Base-by-base conservation (phyloP, 2,888 invertebrate genomes). In the Lycaena phlaeas region DNA sequence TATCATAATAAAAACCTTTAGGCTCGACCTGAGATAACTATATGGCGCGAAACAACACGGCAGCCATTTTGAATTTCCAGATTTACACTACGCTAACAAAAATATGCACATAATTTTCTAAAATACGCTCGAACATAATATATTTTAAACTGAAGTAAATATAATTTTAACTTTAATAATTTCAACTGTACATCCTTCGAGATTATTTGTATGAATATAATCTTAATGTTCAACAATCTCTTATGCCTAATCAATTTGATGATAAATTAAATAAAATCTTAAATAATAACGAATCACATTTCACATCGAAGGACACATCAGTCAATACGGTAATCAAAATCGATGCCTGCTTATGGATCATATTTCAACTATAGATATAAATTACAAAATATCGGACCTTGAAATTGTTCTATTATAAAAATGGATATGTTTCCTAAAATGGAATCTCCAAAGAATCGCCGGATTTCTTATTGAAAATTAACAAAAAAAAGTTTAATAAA, bases 81-180 rank as follows among this genome's bases (percentile, higher is more conserved):
- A 37, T 26, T 9, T n/a, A 14, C 18, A 27, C 15, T 12, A n/a
- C 15, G 14, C 10, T 28, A 9, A 31, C 25, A 22, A 27, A 34
- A 29, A 36, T 40, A 29, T 42, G n/a, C 18, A 11, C n/a, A n/a
- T n/a, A 18, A 12, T 18, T 3, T 34, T 34, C 22, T 34, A 6
- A 34, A 18, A 22, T 34, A 34, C 18, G 22, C 5, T n/a, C n/a
- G n/a, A n/a, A n/a, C n/a, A n/a, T n/a, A n/a, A n/a, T n/a, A n/a
- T n/a, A n/a, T n/a, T n/a, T n/a, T 7, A 3, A 22, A 22, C 18
- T 12, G 31, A 27, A 15, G 29, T 41, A 38, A 34, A 38, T 10
- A 31, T 37, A 22, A 41, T 42, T 59, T 55, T 54, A n/a, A n/a
- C 52, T 55, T 59, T 56, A 52, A 46, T 52, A 46, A n/a, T 55